A percentile compares a stretch with the other conserved stretches of the same genome.
These are phyloP conservation scores for Brachionus rotundiformis DNA, from an alignment of 1,140 invertebrate genomes.

Conservation along the genomic window DNA sequence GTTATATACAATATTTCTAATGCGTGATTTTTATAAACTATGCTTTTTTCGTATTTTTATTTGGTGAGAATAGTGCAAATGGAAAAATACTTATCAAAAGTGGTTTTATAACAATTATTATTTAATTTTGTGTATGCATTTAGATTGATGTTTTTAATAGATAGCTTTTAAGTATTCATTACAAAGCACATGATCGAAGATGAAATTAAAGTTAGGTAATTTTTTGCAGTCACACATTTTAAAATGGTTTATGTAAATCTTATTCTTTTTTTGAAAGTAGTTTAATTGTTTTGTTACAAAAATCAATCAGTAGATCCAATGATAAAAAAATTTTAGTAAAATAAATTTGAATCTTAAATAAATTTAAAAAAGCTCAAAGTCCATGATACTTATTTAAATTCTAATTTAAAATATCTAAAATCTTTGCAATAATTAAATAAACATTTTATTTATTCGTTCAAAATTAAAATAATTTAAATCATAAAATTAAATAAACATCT, in stretches of 20 bases:
- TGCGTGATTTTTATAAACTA: neutral
- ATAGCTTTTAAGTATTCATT: neutral
- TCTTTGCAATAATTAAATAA: neutral
- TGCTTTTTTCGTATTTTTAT: neutral
- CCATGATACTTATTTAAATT: too few relatives aligned
- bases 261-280: too few relatives aligned
- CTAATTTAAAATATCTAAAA: neutral
- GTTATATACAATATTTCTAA: conserved; percentile 9
- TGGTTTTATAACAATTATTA: neutral
- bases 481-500: neutral
- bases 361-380: too few relatives aligned
- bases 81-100: neutral
- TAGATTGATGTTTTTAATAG: conserved; percentile 2
- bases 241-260: neutral
- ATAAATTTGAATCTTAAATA: too few relatives aligned
- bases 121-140: neutral
- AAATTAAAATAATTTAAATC: neutral
- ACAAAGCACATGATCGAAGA: neutral
- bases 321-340: too few relatives aligned
- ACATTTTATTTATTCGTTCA: neutral
- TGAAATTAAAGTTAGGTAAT: neutral
- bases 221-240: neutral
- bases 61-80: conserved; percentile 6
- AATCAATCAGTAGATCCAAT: too few relatives aligned
- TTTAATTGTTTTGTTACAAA: too few relatives aligned